Conservation (phyloP, 2,888 invertebrate species). For the Chirona hameri region DNA sequence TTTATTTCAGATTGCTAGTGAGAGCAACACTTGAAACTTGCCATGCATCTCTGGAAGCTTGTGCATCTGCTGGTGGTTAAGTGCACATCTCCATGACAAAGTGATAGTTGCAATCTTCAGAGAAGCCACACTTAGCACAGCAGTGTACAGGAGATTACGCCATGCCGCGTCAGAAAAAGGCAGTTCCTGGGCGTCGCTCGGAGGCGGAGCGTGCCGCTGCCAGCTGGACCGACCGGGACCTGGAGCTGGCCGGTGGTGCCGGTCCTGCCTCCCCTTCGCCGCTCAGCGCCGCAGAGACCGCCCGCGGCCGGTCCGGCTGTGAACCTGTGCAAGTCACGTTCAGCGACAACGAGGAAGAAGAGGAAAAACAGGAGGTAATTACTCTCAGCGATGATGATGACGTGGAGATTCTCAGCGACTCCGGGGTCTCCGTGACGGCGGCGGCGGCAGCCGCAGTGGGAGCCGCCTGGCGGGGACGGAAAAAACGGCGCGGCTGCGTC, state of each 20-base stretch:
- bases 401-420: background rate
- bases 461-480: background rate
- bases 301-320: background rate
- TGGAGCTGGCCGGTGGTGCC: background rate
- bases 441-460: background rate
- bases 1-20: too few relatives aligned
- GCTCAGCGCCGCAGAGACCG: too few relatives aligned
- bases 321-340: background rate
- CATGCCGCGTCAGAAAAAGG: constrained; percentile 3
- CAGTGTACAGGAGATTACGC: too few relatives aligned
- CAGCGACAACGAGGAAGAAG: background rate
- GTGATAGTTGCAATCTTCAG: too few relatives aligned
- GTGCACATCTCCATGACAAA: too few relatives aligned
- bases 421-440: background rate
- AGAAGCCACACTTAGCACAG: too few relatives aligned
- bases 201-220: background rate
- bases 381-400: background rate
- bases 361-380: too few relatives aligned
- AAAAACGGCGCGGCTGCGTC: background rate
- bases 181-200: background rate
- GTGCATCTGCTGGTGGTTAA: too few relatives aligned
- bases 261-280: background rate
- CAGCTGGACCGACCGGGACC: background rate
- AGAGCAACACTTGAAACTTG: too few relatives aligned
- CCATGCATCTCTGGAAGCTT: too few relatives aligned